Conservation (phyloP, 2,888 invertebrate genomes). For the Andrena bucephala region DNA sequence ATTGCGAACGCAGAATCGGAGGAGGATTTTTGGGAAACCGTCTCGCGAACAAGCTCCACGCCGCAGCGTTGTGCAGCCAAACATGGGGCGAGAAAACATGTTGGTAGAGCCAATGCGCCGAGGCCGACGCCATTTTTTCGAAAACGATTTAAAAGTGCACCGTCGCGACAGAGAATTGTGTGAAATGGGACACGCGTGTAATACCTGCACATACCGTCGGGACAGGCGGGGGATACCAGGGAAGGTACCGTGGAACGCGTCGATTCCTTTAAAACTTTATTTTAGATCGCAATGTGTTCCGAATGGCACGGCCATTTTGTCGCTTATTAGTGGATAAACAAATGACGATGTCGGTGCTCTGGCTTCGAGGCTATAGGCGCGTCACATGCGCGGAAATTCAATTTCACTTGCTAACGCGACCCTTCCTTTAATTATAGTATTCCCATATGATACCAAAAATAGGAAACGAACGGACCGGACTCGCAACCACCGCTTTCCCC, state of each 20-base stretch:
- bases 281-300: constrained; percentile 59
- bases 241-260: constrained; percentile 1
- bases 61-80: neutral
- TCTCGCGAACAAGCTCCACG: neutral
- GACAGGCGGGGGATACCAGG: neutral
- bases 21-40: neutral
- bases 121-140: constrained; percentile 65
- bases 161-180: neutral
- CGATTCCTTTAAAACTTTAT: constrained; percentile 54
- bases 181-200: constrained; percentile 10
- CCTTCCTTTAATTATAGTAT: constrained; percentile 54
- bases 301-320: constrained; percentile 79
- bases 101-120: constrained; percentile 24
- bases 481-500: constrained; percentile 18
- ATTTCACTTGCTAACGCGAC: constrained; percentile 57
- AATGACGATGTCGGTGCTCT: constrained; percentile 75
- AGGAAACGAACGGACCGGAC: constrained; percentile 48
- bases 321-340: constrained; percentile 81
- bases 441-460: constrained; percentile 64
- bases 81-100: constrained; percentile 28
- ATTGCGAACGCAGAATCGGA: neutral
- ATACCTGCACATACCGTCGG: constrained; percentile 17
- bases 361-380: constrained; percentile 75
- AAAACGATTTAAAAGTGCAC: constrained; percentile 46
- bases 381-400: constrained; percentile 73